A percentile compares a stretch with the other conserved stretches of the same genome.
Conservation (phyloP, 2,797 vertebrate species). For the Lithobates sylvaticus region DNA sequence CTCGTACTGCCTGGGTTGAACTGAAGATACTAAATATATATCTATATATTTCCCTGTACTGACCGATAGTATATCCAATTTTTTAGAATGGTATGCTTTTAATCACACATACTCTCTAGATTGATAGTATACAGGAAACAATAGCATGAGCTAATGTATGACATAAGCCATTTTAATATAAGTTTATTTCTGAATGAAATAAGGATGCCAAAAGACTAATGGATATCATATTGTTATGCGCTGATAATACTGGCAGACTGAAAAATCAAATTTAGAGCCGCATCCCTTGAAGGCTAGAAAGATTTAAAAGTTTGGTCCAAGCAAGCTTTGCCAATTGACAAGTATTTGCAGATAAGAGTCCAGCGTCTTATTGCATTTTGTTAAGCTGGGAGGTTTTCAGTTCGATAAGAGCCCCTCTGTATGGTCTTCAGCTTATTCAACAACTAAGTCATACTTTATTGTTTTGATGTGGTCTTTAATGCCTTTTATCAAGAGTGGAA, state of each 20-base stretch:
- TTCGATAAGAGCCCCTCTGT: too few relatives aligned
- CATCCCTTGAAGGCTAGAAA: constrained; percentile 42
- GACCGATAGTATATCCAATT: neutral
- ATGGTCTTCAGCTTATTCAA: too few relatives aligned
- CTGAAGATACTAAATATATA: too few relatives aligned
- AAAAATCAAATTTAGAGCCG: constrained; percentile 44
- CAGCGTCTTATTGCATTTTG: too few relatives aligned
- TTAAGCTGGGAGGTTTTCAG: too few relatives aligned
- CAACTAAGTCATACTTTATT: too few relatives aligned
- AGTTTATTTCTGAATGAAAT: constrained; percentile 35
- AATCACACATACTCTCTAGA: constrained; percentile 19
- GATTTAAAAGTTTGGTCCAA: constrained; percentile 35
- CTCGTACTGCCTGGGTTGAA: too few relatives aligned
- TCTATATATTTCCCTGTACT: neutral
- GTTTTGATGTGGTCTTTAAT: too few relatives aligned
- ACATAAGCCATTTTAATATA: constrained; percentile 1
- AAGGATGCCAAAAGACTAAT: constrained; percentile 42
- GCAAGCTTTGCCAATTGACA: constrained; percentile 34
- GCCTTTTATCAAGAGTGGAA: too few relatives aligned
- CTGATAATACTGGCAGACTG: constrained; percentile 31
- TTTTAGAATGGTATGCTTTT: neutral
- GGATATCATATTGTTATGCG: constrained; percentile 41
- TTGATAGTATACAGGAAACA: constrained; percentile 1
- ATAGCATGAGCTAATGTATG: constrained; percentile 4
- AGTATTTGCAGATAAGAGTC: constrained; percentile 31